phyloP scores from a whole-genome alignment of 2,888 invertebrate genomes.

The Oscheius myriophilus region DNA sequence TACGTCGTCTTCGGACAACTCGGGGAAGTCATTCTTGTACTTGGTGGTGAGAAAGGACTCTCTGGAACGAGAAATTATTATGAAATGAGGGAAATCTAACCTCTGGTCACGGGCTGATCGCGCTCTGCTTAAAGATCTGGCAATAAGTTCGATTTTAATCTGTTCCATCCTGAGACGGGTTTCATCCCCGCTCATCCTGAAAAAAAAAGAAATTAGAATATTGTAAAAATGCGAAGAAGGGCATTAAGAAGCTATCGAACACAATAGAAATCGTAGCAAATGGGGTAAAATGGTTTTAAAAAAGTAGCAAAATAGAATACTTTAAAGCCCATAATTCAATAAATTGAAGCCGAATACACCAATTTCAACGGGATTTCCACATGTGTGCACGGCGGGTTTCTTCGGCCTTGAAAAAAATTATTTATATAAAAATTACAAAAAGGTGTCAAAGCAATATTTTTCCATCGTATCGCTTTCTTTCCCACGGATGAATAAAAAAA shows the following conservation, averaged over 20 bases:
- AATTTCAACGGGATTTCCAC: no score
- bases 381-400: neutral
- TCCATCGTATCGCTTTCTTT: no score
- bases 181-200: neutral
- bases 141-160: constrained; percentile 27
- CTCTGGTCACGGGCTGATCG: constrained; percentile 23
- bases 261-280: neutral
- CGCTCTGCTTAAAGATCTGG: constrained; percentile 10
- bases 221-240: neutral
- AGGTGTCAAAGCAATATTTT: no score
- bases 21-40: neutral
- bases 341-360: no score
- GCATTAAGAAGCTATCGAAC: neutral
- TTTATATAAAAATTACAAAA: no score
- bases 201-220: neutral
- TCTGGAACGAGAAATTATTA: constrained; percentile 1
- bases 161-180: neutral
- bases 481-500: no score
- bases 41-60: neutral
- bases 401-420: neutral
- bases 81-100: neutral
- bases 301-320: neutral
- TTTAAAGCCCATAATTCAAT: neutral
- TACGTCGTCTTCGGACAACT: neutral
- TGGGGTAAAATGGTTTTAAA: neutral